Base-by-base conservation (phyloP, 2,113 vertebrate genomes). In the Catharus minimus region DNA sequence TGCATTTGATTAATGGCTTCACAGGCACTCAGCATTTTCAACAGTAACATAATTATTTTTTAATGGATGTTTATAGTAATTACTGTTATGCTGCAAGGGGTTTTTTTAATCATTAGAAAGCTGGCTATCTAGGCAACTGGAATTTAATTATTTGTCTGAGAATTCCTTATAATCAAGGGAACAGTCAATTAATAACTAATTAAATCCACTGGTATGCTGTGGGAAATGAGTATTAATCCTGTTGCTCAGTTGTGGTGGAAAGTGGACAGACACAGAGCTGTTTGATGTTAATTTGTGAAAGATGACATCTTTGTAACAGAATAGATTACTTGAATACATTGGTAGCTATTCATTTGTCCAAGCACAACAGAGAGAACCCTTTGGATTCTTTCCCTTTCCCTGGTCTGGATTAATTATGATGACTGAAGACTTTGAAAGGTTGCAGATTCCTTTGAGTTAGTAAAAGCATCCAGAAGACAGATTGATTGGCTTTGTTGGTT, bases 91-190 rank as follows among this genome's bases (percentile, higher is more conserved):
- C 60, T 90, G 71, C 36, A 36, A 24, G 30, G 30, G 73, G 83
- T 86, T 81, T 76, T 94, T 69, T 90, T 92, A 95, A 86, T 91
- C 68, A 88, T 79, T 74, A 88, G 82, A 52, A 86, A 77, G 73
- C 36, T 90, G 74, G 68, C 76, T 57, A 73, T 84, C 68, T 68
- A 61, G 78, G 71, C 94, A 86, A 24, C 38, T 89, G 81, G 81
- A 93, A 95, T 95, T 50, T 80, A 96, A 95, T 88, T 72, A 79
- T 81, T 89, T 92, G 68, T 82, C 82, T 76, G 72, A 94, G 69
- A 94, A 96, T 94, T 89, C 93, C 91, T 96, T 95, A 91, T 89
- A 87, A 80, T 90, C 67, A 89, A 89, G 68, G 68, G 71, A 65
- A 50, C 32, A 77, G 67, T 71, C 92, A 91, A 81, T 92, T 94